These are phyloP conservation scores for Melanocharis versteri DNA, from an alignment of 2,113 vertebrate species.

Conservation along the genomic window DNA sequence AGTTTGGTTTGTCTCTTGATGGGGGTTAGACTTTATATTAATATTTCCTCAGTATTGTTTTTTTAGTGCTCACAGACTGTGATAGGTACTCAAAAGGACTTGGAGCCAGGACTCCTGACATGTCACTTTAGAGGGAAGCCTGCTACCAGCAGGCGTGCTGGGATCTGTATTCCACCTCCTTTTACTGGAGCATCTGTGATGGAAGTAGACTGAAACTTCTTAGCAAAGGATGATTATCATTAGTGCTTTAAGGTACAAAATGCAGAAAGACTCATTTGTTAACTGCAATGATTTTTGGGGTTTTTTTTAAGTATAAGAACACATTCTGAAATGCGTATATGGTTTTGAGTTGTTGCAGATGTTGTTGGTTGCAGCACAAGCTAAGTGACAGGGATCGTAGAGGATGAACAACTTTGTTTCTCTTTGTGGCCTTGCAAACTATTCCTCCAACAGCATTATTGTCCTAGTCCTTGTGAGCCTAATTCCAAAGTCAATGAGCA, in stretches of 20 bases:
- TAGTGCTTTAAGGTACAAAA: background rate
- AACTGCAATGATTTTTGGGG: background rate
- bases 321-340: background rate
- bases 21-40: background rate
- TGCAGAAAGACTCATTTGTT: background rate
- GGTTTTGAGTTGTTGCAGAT: background rate
- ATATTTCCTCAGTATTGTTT: background rate
- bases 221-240: background rate
- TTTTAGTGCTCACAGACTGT: background rate
- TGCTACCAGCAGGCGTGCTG: background rate
- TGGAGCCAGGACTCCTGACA: background rate
- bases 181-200: background rate
- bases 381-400: background rate
- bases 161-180: background rate
- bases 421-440: background rate
- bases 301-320: background rate
- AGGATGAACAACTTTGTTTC: background rate
- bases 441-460: background rate
- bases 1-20: background rate
- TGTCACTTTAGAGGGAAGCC: background rate
- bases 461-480: background rate
- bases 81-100: background rate
- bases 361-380: background rate
- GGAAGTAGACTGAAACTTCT: background rate
- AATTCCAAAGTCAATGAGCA: background rate